Conservation (phyloP, 2,113 vertebrate species). For the Gymnogyps californianus region DNA sequence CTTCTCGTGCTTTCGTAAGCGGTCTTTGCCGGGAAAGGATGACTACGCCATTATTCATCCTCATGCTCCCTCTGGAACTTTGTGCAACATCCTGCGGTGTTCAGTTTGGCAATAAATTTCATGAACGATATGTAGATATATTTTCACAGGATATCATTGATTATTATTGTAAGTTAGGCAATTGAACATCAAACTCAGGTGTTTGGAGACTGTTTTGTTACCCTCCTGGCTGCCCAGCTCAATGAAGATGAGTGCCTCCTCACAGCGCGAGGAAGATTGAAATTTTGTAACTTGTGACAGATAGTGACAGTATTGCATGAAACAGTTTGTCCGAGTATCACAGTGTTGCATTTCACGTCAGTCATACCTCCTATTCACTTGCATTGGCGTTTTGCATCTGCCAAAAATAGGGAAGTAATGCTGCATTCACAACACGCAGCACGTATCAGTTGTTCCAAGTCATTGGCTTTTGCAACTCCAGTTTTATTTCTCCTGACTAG, state of each 20-base stretch:
- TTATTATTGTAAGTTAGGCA: not conserved
- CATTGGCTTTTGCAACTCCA: not conserved
- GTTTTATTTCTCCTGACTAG: not conserved
- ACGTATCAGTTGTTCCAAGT: not conserved
- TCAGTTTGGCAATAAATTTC: not conserved
- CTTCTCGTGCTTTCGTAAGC: not conserved
- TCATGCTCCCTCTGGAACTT: not conserved
- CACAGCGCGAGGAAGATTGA: fast-evolving
- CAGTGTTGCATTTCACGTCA: not conserved
- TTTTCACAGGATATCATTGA: not conserved
- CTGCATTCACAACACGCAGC: not conserved
- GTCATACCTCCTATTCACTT: not conserved
- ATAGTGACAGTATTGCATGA: not conserved
- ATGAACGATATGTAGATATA: fast-evolving
- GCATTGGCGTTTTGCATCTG: fast-evolving
- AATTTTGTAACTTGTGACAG: not conserved
- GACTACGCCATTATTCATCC: not conserved
- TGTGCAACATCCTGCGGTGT: not conserved
- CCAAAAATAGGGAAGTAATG: not conserved
- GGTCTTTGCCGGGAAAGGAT: conserved; percentile 22
- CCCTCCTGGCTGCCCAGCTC: fast-evolving
- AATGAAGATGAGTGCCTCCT: no score
- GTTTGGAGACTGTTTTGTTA: not conserved
- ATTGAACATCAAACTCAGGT: not conserved
- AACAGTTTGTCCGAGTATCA: not conserved